These are phyloP conservation scores for Hydraecia micacea DNA, from an alignment of 2,888 invertebrate genomes.

Conservation along the genomic window DNA sequence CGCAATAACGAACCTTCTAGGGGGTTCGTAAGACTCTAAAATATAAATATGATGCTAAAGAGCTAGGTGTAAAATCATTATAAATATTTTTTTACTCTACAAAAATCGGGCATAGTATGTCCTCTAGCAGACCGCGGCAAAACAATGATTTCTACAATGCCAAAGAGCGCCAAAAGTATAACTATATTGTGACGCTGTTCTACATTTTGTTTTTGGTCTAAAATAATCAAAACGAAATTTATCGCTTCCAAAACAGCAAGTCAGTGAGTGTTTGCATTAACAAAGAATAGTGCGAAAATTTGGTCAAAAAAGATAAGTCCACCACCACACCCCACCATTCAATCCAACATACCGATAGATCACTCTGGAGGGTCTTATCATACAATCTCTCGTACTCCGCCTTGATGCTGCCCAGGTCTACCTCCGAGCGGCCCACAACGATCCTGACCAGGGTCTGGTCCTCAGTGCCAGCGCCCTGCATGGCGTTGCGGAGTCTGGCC, in stretches of 20 bases:
- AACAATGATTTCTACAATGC: neutral
- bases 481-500: constrained; percentile 91
- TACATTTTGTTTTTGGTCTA: neutral
- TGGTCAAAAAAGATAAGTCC: neutral
- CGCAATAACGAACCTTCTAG: neutral
- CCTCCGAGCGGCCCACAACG: constrained; percentile 92
- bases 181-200: no score
- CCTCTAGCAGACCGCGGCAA: neutral
- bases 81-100: neutral
- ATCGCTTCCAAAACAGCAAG: constrained; percentile 19
- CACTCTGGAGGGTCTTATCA: constrained; percentile 92
- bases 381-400: constrained; percentile 92
- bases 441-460: constrained; percentile 92
- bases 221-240: neutral
- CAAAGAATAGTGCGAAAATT: neutral
- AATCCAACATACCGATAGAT: constrained; percentile 88
- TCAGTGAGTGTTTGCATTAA: neutral
- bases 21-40: neutral
- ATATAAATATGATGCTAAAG: neutral
- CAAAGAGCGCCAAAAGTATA: neutral
- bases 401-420: constrained; percentile 93
- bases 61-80: neutral
- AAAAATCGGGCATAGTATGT: neutral
- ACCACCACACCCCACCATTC: constrained; percentile 39
- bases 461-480: constrained; percentile 93